Evolutionary conservation across 2,888 invertebrate species (phyloP).

Genomic region (Eubasilissa splendida): DNA sequence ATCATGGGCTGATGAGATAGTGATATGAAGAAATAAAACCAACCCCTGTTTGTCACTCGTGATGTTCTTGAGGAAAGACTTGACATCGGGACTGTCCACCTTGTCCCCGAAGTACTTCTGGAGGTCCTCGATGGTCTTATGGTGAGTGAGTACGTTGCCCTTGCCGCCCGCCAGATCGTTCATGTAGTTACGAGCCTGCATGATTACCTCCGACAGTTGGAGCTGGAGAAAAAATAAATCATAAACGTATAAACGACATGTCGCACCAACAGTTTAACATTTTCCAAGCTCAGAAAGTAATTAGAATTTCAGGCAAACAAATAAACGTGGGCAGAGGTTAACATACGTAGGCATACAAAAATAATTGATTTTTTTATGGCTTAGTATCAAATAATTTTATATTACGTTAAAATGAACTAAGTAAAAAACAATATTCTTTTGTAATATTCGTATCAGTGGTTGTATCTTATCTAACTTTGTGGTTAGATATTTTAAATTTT

Average conservation of each 20-base stretch:
- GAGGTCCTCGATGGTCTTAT: slow-evolving; percentile 89
- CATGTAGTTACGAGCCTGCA: slow-evolving; percentile 95
- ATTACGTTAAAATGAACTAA: background rate
- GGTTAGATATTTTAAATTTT: no score
- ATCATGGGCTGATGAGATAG: background rate
- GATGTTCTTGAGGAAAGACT: slow-evolving; percentile 91
- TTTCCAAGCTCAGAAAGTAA: no score
- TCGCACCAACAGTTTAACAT: background rate
- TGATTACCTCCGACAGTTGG: slow-evolving; percentile 97
- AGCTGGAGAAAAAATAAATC: slow-evolving; percentile 75
- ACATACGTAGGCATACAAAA: no score
- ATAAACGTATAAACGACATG: background rate
- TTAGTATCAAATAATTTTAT: background rate
- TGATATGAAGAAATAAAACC: slow-evolving; percentile 60
- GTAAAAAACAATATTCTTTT: background rate
- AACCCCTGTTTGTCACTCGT: slow-evolving; percentile 96
- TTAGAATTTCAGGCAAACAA: no score
- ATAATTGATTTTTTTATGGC: no score
- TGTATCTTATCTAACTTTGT: no score
- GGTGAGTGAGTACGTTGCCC: slow-evolving; percentile 90
- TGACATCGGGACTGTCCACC: slow-evolving; percentile 83
- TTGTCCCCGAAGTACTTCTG: slow-evolving; percentile 87
- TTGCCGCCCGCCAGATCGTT: slow-evolving; percentile 90
- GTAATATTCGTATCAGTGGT: no score
- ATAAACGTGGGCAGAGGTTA: no score